These are phyloP conservation scores for Tychaedon coryphoeus DNA, from an alignment of 2,113 vertebrate species.

Conservation along the genomic window DNA sequence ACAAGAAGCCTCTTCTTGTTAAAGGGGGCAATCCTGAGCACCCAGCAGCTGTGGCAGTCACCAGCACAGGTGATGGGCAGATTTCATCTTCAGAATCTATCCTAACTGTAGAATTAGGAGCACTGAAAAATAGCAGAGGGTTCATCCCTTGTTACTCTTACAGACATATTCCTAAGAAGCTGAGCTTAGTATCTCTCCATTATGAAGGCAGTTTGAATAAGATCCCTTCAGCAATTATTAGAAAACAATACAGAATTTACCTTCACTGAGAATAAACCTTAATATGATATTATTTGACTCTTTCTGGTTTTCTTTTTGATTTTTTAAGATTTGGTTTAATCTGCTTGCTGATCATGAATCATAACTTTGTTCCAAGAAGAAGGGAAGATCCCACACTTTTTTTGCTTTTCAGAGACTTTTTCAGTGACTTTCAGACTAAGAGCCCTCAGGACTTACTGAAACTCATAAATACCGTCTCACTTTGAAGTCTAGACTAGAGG, in stretches of 20 bases:
- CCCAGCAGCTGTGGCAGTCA: background rate
- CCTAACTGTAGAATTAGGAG: background rate
- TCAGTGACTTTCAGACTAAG: background rate
- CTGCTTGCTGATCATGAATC: background rate
- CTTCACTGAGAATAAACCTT: background rate
- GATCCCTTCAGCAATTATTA: background rate
- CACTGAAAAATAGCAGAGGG: background rate
- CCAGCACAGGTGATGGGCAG: background rate
- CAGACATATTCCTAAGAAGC: background rate
- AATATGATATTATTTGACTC: background rate
- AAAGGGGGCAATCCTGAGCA: background rate
- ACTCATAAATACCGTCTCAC: background rate
- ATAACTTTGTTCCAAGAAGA: background rate
- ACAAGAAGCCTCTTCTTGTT: background rate
- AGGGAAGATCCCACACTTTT: background rate
- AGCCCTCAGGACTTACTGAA: slow-evolving; percentile 19
- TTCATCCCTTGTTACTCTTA: background rate
- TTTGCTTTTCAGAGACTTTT: background rate
- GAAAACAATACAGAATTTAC: background rate
- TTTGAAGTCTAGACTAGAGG: slow-evolving; percentile 27
- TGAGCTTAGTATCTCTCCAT: background rate
- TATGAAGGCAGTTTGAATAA: background rate
- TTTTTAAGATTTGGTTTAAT: background rate
- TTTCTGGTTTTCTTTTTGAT: background rate
- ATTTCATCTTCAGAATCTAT: background rate